These are phyloP conservation scores for Carcharodon carcharias DNA, from an alignment of 2,797 vertebrate genomes.

Conservation along the genomic window DNA sequence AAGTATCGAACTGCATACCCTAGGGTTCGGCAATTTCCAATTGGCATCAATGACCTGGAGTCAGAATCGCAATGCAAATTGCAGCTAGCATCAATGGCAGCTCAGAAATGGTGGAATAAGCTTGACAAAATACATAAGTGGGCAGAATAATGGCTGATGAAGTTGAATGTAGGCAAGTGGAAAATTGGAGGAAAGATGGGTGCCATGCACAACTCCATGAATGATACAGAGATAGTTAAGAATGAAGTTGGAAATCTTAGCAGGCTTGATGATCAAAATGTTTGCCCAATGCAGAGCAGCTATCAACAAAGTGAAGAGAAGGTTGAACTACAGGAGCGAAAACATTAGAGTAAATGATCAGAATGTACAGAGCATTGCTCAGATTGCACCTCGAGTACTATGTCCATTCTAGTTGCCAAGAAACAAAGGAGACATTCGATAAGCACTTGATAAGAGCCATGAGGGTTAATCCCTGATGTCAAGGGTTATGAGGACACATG, in stretches of 20 bases:
- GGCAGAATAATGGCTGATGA: not conserved
- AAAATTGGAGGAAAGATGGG: not conserved
- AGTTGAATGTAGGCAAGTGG: not conserved
- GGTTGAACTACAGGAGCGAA: not conserved
- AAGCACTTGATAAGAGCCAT: not conserved
- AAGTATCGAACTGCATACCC: not conserved
- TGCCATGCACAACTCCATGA: not conserved
- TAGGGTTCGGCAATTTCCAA: not conserved
- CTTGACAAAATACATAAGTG: no score
- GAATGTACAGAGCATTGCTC: not conserved
- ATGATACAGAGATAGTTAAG: not conserved
- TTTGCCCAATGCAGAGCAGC: not conserved
- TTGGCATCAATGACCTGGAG: not conserved
- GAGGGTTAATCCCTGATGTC: not conserved
- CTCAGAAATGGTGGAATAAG: no score
- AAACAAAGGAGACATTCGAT: not conserved
- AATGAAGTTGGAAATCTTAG: not conserved
- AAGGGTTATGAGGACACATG: not conserved
- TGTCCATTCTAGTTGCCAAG: not conserved
- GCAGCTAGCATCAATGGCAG: not conserved
- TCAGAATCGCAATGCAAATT: not conserved
- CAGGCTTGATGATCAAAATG: not conserved
- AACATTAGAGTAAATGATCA: not conserved
- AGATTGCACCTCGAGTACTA: not conserved
- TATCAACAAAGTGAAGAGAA: not conserved